Base-by-base conservation (phyloP, 2,888 invertebrate genomes). In the Scrobipalpa atriplicella region DNA sequence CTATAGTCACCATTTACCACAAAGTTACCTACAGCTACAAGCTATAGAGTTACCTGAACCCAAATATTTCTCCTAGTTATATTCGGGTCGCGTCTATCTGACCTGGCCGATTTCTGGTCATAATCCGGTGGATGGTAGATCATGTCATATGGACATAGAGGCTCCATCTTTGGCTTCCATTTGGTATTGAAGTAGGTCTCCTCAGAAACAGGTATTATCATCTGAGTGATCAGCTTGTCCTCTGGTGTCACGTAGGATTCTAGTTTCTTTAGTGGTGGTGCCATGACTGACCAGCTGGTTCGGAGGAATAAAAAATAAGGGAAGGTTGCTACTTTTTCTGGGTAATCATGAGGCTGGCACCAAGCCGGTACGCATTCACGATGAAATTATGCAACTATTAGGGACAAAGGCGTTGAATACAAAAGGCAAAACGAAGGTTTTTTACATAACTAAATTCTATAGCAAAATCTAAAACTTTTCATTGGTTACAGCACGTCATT, bases 41-140 rank as follows among this genome's bases (percentile, higher is more conserved):
- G n/a, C 11, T 43, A 11, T 13, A 43, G 51, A 60, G n/a, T 66
- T 78, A 89, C 90, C 80, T 91, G 90, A 11, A 78, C 75, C 92
- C 91, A 93, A 71, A 93, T 92, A 76, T 93, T 91, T 64, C 71
- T 78, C 62, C 85, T 78, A 51, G 89, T 90, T 29, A 89, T 91
- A 69, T 89, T 84, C 0, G 88, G 87, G 68, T 91, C 87, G 68
- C 86, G 85, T 0, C 92, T 81, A 69, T 93, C 92, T 0, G 90
- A 89, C 65, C 92, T 81, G 0, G 86, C 85, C 0, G 91, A 78
- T 69, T 89, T 89, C 0, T 89, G 92, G 62, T 93, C 89, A 72
- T 92, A 92, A 67, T 90, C 90, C 0, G 91, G 92, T 0, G 92
- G 90, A 67, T 93, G 92, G 68, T 86, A 89, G 6, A 92, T 75